Conservation (phyloP, 2,888 invertebrate species). For the Drosophila buzzatii region DNA sequence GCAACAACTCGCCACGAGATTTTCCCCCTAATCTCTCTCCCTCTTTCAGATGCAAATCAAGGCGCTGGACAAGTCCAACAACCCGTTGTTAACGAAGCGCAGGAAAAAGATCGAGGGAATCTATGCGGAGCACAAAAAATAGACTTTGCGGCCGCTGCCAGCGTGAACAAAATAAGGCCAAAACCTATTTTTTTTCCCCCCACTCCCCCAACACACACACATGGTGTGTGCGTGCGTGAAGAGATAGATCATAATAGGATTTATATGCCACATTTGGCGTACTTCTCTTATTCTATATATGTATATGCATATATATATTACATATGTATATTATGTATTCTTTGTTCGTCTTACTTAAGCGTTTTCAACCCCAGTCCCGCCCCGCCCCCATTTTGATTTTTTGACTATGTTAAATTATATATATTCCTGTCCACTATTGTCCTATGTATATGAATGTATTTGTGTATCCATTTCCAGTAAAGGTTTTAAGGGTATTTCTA, state of each 20-base stretch:
- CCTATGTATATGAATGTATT: constrained; percentile 29
- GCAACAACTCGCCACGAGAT: background rate
- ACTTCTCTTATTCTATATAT: constrained; percentile 4
- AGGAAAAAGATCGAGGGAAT: constrained; percentile 86
- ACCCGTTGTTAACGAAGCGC: constrained; percentile 95
- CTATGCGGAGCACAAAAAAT: constrained; percentile 38
- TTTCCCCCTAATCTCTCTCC: background rate
- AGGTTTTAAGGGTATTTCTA: constrained; percentile 72
- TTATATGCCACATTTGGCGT: constrained; percentile 9
- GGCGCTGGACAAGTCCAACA: constrained; percentile 95
- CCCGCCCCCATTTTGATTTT: constrained; percentile 4
- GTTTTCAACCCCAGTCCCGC: background rate
- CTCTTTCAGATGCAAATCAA: constrained; percentile 93
- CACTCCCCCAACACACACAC: background rate
- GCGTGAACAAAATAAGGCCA: constrained; percentile 37
- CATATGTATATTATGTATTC: constrained; percentile 2
- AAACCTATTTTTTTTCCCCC: constrained; percentile 13
- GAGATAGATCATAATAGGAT: constrained; percentile 5
- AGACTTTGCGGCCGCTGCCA: constrained; percentile 31
- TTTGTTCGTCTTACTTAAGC: constrained; percentile 4
- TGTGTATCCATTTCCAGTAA: constrained; percentile 59
- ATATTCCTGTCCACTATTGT: background rate
- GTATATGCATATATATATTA: constrained; percentile 1
- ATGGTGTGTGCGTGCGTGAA: background rate
- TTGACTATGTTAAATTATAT: constrained; percentile 36